These are phyloP conservation scores for Plemyria rubiginata DNA, from an alignment of 2,888 invertebrate genomes.

Conservation along the genomic window DNA sequence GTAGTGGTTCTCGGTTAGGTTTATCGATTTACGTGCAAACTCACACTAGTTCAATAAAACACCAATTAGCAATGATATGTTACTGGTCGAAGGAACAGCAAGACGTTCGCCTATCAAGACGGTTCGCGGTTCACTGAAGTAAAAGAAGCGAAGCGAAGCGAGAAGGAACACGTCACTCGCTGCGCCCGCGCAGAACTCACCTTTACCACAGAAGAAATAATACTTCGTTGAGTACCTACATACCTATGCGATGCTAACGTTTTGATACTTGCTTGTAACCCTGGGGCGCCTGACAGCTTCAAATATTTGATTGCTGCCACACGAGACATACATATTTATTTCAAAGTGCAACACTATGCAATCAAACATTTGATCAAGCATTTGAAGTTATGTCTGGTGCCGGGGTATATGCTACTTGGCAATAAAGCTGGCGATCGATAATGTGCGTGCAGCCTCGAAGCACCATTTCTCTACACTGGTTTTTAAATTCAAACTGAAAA, in stretches of 20 bases:
- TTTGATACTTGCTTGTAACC: slow-evolving; percentile 61
- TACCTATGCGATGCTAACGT: slow-evolving; percentile 44
- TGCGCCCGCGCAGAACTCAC: slow-evolving; percentile 79
- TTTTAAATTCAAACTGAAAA: too few species aligned
- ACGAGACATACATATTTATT: too few species aligned
- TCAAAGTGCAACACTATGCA: too few species aligned
- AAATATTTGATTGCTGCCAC: too few species aligned
- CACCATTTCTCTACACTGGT: too few species aligned
- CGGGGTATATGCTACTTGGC: neutral
- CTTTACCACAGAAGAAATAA: too few species aligned
- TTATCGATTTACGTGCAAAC: slow-evolving; percentile 35
- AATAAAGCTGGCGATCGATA: neutral
- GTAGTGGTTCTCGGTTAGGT: slow-evolving; percentile 31
- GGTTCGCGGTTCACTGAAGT: slow-evolving; percentile 75
- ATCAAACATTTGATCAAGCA: too few species aligned
- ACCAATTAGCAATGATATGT: slow-evolving; percentile 58
- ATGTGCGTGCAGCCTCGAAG: neutral
- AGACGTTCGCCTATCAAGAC: slow-evolving; percentile 56
- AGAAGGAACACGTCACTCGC: slow-evolving; percentile 78
- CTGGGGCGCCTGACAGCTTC: too few species aligned
- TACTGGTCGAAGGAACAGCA: slow-evolving; percentile 37
- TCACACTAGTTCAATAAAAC: slow-evolving; percentile 56
- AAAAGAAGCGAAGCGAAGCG: slow-evolving; percentile 69
- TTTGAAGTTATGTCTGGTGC: too few species aligned
- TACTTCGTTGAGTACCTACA: slow-evolving; percentile 47